Evolutionary conservation across 1,140 invertebrate species (phyloP), one percentile per base, ranked within the genome.

Genomic region (Anastrepha obliqua): DNA sequence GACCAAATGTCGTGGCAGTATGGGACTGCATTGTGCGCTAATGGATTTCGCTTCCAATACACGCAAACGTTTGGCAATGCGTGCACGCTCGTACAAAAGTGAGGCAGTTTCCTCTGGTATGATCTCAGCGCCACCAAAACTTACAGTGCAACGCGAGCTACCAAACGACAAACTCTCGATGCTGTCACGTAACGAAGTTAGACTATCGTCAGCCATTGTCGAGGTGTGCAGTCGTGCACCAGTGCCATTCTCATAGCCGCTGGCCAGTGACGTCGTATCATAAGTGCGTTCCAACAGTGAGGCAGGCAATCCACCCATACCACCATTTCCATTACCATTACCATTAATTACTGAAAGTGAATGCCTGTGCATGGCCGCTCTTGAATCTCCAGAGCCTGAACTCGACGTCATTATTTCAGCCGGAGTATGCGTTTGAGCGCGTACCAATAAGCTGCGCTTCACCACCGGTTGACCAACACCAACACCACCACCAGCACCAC

Each of bases 41-140:
- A 93, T 93, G 6, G 92, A 93, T 62, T 91, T 92, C 17, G 92
- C 92, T 78, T 93, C 92, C 44, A 93, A 88, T 15, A 93, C 90
- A 58, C 91, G 91, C 85, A 92, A 87, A 9, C 91, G 86, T 78
- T 91, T 91, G 85, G 90, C 90, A 39, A 92, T 74, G 44, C 67
- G 62, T 70, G 67, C 29, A 2, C 91, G 87, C 7, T 89, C 87
- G n/a, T 86, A 87, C 5, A 88, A 29, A n/a, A 87, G n/a, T 13
- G 89, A 90, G 9, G 59, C 88, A 90, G 89, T 87, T 64, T 92
- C 91, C 20, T 74, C 87, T 13, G 90, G 87, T 47, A 92, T 91
- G 7, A 92, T 86, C 60, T 91, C 91, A n/a, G 92, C 91, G 6
- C 90, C 91, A 3, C 91, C 92, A 59, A 92, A 93, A 85, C 92